phyloP scores from a whole-genome alignment of 2,113 vertebrate genomes.

The Dasyornis broadbenti region DNA sequence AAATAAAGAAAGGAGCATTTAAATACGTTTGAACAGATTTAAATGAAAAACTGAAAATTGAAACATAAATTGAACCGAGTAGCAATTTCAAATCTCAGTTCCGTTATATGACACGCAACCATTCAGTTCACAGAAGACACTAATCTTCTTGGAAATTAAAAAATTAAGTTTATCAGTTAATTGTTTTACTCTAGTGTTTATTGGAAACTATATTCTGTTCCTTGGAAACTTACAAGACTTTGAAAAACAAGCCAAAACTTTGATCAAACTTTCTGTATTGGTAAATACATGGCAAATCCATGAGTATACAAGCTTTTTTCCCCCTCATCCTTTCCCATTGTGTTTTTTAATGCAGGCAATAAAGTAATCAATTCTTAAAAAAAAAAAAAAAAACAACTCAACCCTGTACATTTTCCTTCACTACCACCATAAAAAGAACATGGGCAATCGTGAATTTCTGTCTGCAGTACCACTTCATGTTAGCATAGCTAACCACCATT shows the following conservation, averaged over 20 bases:
- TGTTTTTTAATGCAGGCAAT: neutral
- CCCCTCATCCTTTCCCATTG: neutral
- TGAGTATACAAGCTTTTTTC: neutral
- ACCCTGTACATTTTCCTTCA: neutral
- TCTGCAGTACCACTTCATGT: no score
- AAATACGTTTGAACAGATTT: neutral
- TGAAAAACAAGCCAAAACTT: neutral
- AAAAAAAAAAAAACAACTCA: neutral
- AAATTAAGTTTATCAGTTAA: neutral
- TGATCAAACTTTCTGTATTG: neutral
- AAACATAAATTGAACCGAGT: neutral
- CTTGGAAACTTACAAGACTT: neutral
- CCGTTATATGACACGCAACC: neutral
- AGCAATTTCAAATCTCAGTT: neutral
- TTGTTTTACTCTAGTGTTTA: neutral
- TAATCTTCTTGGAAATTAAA: neutral
- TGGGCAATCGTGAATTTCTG: neutral
- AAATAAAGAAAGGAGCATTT: neutral
- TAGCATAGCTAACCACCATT: neutral
- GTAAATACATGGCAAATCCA: neutral
- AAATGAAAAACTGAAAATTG: neutral
- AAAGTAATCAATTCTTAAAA: neutral
- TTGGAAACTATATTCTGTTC: neutral
- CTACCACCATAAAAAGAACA: neutral
- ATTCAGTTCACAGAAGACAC: neutral